These are phyloP conservation scores for Gibbula magus DNA, from an alignment of 2,888 invertebrate species.

Conservation along the genomic window DNA sequence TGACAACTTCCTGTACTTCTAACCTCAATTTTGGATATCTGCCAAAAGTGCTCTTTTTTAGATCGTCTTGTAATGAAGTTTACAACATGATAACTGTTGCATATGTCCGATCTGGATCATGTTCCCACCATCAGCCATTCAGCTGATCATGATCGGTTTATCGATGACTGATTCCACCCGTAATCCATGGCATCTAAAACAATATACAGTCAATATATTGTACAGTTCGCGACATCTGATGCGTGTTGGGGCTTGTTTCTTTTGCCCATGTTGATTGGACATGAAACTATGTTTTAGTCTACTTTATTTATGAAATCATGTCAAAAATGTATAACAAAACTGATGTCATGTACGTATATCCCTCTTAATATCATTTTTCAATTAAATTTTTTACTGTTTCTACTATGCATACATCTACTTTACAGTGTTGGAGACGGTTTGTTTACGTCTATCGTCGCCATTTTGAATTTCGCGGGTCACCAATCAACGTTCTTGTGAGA, in stretches of 20 bases:
- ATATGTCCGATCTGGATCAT: too few relatives aligned
- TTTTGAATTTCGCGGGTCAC: constrained; percentile 17
- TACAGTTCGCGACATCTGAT: neutral
- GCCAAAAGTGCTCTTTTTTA: too few relatives aligned
- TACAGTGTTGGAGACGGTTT: neutral
- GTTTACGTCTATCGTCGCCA: neutral
- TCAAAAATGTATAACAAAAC: neutral
- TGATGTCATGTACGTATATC: neutral
- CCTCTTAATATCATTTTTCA: neutral
- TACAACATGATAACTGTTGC: too few relatives aligned
- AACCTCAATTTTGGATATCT: neutral
- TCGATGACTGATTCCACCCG: too few relatives aligned
- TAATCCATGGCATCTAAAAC: too few relatives aligned
- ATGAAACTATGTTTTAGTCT: neutral
- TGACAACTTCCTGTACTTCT: neutral
- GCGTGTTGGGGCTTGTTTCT: constrained; percentile 8
- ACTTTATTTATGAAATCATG: too few relatives aligned
- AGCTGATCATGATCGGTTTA: too few relatives aligned
- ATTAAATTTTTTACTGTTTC: neutral
- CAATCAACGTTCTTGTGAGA: neutral
- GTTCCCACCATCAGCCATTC: too few relatives aligned
- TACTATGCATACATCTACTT: neutral
- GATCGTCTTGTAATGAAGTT: too few relatives aligned
- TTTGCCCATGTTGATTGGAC: neutral
- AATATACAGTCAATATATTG: too few relatives aligned